Conservation (phyloP, 1,140 invertebrate genomes). For the Listronotus bonariensis region DNA sequence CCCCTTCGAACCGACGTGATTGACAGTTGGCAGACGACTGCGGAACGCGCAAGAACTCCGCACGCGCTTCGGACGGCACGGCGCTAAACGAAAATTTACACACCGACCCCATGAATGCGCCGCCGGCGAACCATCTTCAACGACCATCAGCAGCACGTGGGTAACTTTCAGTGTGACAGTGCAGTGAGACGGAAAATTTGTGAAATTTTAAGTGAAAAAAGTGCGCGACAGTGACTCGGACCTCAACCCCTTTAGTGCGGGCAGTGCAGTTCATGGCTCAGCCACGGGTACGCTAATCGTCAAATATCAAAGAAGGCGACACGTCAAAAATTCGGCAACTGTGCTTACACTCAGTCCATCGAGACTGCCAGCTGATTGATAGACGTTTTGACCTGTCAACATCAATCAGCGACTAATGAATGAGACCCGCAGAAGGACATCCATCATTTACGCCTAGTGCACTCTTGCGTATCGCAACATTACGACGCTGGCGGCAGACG, state of each 20-base stretch:
- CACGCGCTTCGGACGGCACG: slow-evolving; percentile 49
- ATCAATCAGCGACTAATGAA: slow-evolving; percentile 39
- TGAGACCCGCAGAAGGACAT: slow-evolving; percentile 29
- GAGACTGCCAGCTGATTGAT: slow-evolving; percentile 33
- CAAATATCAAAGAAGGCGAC: slow-evolving; percentile 39
- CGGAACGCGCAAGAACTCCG: slow-evolving; percentile 65
- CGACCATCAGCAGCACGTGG: slow-evolving; percentile 40
- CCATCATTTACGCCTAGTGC: slow-evolving; percentile 32
- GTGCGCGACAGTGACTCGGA: slow-evolving; percentile 55
- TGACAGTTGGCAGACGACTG: slow-evolving; percentile 71
- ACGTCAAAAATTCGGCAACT: slow-evolving; percentile 29
- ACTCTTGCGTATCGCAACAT: slow-evolving; percentile 30
- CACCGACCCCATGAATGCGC: slow-evolving; percentile 48
- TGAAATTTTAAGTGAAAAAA: slow-evolving; percentile 42
- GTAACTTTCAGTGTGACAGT: slow-evolving; percentile 46
- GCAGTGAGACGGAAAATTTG: slow-evolving; percentile 46
- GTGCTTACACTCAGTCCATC: slow-evolving; percentile 13
- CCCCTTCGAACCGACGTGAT: slow-evolving; percentile 61
- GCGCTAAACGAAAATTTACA: slow-evolving; percentile 42
- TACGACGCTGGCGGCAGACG: slow-evolving; percentile 22
- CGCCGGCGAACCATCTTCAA: slow-evolving; percentile 39
- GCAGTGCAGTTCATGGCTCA: slow-evolving; percentile 68
- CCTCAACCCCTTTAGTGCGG: slow-evolving; percentile 54
- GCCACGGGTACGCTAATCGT: slow-evolving; percentile 62
- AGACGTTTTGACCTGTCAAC: slow-evolving; percentile 28